Evolutionary conservation across 2,797 vertebrate species (phyloP).

Genomic region (Chaunax sp.): DNA sequence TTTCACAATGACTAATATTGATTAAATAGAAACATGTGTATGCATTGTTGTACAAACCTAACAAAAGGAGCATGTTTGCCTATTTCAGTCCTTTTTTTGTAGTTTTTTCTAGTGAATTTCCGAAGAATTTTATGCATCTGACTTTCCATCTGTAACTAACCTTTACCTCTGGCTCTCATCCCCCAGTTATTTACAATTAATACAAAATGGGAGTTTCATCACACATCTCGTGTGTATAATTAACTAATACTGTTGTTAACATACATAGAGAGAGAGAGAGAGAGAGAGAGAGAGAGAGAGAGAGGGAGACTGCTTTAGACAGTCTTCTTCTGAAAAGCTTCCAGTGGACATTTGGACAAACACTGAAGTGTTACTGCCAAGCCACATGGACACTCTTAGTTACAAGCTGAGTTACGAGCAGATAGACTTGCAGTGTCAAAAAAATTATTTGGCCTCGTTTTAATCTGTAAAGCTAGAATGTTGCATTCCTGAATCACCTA

Average conservation of each 20-base stretch:
- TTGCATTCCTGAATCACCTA: neutral
- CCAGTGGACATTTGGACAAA: conserved; percentile 44
- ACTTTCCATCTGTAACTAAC: neutral
- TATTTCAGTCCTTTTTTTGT: neutral
- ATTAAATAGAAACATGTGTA: too few relatives aligned
- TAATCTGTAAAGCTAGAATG: conserved; percentile 21
- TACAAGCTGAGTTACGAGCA: conserved; percentile 29
- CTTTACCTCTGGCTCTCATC: too few relatives aligned
- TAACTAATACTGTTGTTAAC: too few relatives aligned
- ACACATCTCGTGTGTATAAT: too few relatives aligned
- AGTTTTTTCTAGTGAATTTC: neutral
- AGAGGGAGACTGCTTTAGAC: conserved; percentile 15
- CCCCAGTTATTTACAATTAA: too few relatives aligned
- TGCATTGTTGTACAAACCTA: too few relatives aligned
- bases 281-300: too few relatives aligned
- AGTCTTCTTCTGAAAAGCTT: conserved; percentile 27
- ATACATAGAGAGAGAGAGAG: too few relatives aligned
- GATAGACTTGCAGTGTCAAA: conserved; percentile 20
- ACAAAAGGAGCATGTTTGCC: neutral
- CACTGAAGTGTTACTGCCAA: conserved; percentile 26
- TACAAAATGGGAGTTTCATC: too few relatives aligned
- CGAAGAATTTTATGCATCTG: neutral
- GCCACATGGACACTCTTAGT: conserved; percentile 20
- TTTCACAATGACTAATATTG: neutral
- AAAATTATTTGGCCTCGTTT: conserved; percentile 2